Evolutionary conservation across 2,888 invertebrate species (phyloP).

Genomic region (Leptogaster cylindrica): DNA sequence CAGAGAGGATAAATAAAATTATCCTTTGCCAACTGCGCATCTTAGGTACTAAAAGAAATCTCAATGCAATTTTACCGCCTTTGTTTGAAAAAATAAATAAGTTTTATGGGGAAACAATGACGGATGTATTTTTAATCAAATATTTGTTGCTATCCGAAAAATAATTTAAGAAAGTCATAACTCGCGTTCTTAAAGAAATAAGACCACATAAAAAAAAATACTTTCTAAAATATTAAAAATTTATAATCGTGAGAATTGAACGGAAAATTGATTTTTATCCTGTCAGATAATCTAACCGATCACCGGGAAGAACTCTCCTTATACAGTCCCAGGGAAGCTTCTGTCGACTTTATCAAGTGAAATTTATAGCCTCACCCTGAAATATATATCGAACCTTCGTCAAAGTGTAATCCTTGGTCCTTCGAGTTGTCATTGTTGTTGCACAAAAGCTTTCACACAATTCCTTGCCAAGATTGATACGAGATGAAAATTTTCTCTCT

Average conservation of each 20-base stretch:
- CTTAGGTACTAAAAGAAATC: too few relatives aligned
- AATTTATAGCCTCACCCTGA: slow-evolving; percentile 27
- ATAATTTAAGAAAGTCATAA: too few relatives aligned
- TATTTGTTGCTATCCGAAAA: too few relatives aligned
- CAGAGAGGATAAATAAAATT: too few relatives aligned
- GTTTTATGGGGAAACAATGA: too few relatives aligned
- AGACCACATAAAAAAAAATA: too few relatives aligned
- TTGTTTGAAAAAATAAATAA: too few relatives aligned
- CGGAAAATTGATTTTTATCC: slow-evolving; percentile 38
- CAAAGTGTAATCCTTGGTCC: slow-evolving; percentile 39
- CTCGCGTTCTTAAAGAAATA: too few relatives aligned
- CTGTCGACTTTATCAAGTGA: slow-evolving; percentile 33
- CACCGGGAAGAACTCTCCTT: slow-evolving; percentile 12
- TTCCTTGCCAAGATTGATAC: slow-evolving; percentile 36
- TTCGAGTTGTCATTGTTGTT: slow-evolving; percentile 41
- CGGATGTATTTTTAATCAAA: too few relatives aligned
- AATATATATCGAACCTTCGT: slow-evolving; percentile 36
- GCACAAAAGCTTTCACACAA: slow-evolving; percentile 28
- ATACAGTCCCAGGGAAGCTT: neutral
- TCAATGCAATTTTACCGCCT: too few relatives aligned
- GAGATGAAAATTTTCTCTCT: slow-evolving; percentile 18
- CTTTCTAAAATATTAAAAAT: too few relatives aligned
- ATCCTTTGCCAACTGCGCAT: too few relatives aligned
- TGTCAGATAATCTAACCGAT: slow-evolving; percentile 30
- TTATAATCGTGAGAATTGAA: slow-evolving; percentile 34